Evolutionary conservation across 2,888 invertebrate species (phyloP), one percentile per base, ranked within the genome.

Genomic region (Strigamia crassipes): DNA sequence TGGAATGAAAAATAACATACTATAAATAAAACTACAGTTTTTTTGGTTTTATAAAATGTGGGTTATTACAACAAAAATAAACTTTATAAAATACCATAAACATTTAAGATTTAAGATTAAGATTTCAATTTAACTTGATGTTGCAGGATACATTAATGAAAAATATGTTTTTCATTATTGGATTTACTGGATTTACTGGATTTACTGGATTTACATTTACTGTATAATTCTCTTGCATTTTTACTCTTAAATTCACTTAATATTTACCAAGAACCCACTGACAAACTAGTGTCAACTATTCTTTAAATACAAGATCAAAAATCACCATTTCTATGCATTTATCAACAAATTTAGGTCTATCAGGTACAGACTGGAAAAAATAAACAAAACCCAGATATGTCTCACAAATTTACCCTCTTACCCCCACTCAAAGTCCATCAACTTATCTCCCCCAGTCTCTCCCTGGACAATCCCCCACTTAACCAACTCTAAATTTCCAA

Each of bases 351-450:
- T 34, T 34, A 34, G 34, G 6, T 6, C 34, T 15, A 41, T 78
- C 78, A 34, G 78, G 27, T 34, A 46, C 23, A 31, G 46, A 79
- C 42, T 18, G 8, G 2, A 27, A 66, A 66, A 66, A 10, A 27
- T 66, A 66, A 66, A 66, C 66, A 66, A 66, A 42, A 21, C 78
- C 78, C 38, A 78, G 42, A 41, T 34, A 42, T 78, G 42, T 56
- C 79, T 51, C 46, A 79, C 79, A 13, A 56, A 27, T 31, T 42
- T 4, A 23, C 18, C 56, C n/a, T 21, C 9, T 15, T 5, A 6
- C 56, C 31, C n/a, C 79, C 27, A 3, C 42, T 46, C 41, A 46
- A 31, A 13, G 0, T 12, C 46, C 56, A 79, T 79, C 56, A 79
- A 38, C 18, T 41, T 42, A 56, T 79, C 79, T 78, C 38, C 38